Base-by-base conservation (phyloP, 2,888 invertebrate genomes). In the Temnothorax rugatulus region DNA sequence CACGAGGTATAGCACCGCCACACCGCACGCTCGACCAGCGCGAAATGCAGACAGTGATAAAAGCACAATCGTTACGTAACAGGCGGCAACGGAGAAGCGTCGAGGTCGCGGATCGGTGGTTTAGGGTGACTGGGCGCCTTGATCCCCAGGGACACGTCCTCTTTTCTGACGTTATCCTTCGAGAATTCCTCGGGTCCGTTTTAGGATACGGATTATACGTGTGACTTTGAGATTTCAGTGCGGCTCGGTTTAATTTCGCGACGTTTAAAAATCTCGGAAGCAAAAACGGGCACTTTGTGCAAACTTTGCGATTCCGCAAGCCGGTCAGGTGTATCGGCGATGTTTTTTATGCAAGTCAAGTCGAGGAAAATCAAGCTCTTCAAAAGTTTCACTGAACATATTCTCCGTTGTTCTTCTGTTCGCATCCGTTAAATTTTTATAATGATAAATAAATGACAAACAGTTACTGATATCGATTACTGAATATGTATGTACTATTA, bases 151-250 rank as follows among this genome's bases (percentile, higher is more conserved):
- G 18, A 25, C 9, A 5, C 9, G 9, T 41, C 2, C 21, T 25
- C 57, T 18, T 73, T 73, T 73, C 38, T 25, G 13, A 21, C 29
- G 15, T 47, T 11, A 57, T 57, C 25, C 25, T 71, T 71, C 38
- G 5, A 52, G 21, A 54, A 34, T 9, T 21, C 7, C 15, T 71
- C 9, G 21, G 4, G 13, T 21, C 8, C 69, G 50, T 18, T 52
- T 69, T 52, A 34, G 15, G 0, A 52, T 13, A 21, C 25, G 9
- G 8, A 50, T 50, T n/a, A 34, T n/a, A 34, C 47, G 13, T 8
- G 18, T 4, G 21, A 7, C 21, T 21, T 21, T 11, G 34, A 11
- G 4, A 38, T n/a, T 63, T 63, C 64, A 13, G 41, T 29, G 29
- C 4, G 38, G 44, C 25, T 41, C 5, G 7, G 21, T 25, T 66